phyloP scores from a whole-genome alignment of 2,113 vertebrate species.

The Amphiprion percula region DNA sequence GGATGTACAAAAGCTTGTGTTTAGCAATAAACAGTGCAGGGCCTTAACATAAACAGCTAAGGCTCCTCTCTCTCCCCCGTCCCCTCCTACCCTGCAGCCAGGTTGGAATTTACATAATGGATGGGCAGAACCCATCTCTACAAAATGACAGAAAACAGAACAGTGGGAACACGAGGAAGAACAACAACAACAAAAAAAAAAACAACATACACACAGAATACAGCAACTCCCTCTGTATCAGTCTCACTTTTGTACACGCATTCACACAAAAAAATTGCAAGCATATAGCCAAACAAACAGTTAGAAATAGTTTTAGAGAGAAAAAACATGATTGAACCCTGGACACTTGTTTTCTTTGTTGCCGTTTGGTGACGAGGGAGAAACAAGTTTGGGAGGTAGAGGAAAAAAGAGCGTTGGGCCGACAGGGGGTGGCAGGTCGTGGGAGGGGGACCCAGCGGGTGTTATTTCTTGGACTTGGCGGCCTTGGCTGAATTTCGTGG shows the following conservation, averaged over 20 bases:
- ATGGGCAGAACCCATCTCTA: conserved; percentile 39
- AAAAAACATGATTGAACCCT: conserved; percentile 76
- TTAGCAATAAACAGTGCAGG: conserved; percentile 78
- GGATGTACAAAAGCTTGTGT: conserved; percentile 80
- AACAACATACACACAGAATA: conserved; percentile 58
- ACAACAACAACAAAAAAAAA: conserved; percentile 9
- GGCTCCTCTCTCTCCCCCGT: conserved; percentile 22
- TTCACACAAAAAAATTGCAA: conserved; percentile 38
- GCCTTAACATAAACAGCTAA: conserved; percentile 70
- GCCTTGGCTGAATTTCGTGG: conserved; percentile 93
- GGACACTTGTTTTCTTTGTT: conserved; percentile 81
- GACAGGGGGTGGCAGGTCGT: conserved; percentile 36
- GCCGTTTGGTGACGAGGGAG: conserved; percentile 71
- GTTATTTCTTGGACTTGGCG: conserved; percentile 95
- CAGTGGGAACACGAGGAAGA: conserved; percentile 28
- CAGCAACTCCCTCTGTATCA: conserved; percentile 54
- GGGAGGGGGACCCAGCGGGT: conserved; percentile 63
- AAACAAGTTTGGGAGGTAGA: conserved; percentile 79
- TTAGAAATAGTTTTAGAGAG: conserved; percentile 68
- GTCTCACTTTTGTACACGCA: conserved; percentile 44
- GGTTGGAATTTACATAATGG: conserved; percentile 52
- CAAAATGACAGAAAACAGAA: conserved; percentile 63
- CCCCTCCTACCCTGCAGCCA: conserved; percentile 21
- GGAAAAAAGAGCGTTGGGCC: conserved; percentile 41
- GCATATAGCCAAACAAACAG: conserved; percentile 59